A percentile compares a stretch with the other conserved stretches of the same genome.
Evolutionary conservation across 37 sponge, comb jelly and placozoan species (phyloP).

Genomic region (Theonella swinhoei): DNA sequence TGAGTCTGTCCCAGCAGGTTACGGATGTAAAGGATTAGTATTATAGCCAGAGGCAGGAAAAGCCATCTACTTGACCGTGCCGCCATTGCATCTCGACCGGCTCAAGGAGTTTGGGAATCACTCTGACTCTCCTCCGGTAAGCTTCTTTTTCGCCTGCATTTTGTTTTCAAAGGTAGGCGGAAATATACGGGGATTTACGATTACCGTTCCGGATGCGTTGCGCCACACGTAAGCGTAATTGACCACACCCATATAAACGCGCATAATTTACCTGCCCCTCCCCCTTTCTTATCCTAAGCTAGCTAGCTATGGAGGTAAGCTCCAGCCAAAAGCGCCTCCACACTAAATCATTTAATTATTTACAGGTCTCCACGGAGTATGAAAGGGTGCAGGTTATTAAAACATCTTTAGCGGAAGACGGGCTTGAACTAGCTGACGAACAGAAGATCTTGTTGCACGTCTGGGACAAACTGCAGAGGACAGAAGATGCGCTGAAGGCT

Average conservation of each 20-base stretch:
- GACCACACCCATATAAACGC: neutral
- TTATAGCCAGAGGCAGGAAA: neutral
- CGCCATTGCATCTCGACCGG: neutral
- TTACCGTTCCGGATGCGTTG: neutral
- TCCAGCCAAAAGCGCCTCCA: no score
- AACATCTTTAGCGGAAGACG: slow-evolving; percentile 27
- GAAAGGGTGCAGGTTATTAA: slow-evolving; percentile 17
- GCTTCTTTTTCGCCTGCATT: neutral
- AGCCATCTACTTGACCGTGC: neutral
- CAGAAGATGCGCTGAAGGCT: slow-evolving; percentile 24
- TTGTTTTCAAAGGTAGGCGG: neutral
- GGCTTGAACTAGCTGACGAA: neutral
- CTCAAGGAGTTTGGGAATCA: neutral
- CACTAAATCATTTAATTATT: no score
- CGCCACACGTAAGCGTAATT: no score
- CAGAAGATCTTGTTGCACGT: slow-evolving; percentile 58
- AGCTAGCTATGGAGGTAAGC: no score
- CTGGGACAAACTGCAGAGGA: slow-evolving; percentile 54
- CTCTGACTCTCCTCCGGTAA: no score
- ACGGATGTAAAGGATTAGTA: neutral
- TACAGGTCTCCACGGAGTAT: neutral
- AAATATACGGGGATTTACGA: neutral
- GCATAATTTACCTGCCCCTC: neutral
- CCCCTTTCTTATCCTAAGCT: no score
- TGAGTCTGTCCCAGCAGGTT: neutral